Evolutionary conservation across 2,888 invertebrate species (phyloP), one percentile per base, ranked within the genome.

Genomic region (Pollenia angustigena): DNA sequence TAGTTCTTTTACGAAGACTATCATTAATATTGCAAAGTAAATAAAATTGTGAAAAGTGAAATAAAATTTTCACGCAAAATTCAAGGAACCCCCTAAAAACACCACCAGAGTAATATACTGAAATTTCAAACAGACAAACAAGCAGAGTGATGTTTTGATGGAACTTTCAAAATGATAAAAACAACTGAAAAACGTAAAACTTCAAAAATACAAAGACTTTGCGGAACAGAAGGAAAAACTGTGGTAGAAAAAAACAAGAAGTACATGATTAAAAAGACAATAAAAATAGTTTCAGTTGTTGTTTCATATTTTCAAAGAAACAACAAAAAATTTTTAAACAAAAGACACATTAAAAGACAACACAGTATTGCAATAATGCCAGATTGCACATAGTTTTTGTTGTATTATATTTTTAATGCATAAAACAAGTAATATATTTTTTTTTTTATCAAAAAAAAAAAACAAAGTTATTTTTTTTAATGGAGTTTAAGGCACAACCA

Each of bases 141-240:
- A 78, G 76, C 58, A 62, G 68, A 76, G 78, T 78, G 84, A 74
- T 87, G 56, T 84, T 87, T 68, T 87, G 87, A 87, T 81, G 84
- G 78, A 87, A 84, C 78, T 78, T 81, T 84, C 81, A 68, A 81
- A 87, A 84, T 81, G 84, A 84, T 87, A 87, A 81, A 84, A 81
- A 81, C 74, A 66, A 81, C 44, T 58, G 40, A 69, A 81, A 76
- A 58, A 66, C 50, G 42, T 50, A 50, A 58, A 79, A 64, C 68
- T 80, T 82, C 32, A 80, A 42, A 80, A 32, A n/a, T 48, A 18
- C 85, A 75, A 83, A 78, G 87, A 84, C 66, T 78, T 83, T 79
- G 54, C 62, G 7, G 11, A 56, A 56, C 74, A 48, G 7, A 54
- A 56, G 9, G 14, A 64, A 50, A 40, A 83, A 62, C 4, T 32